These are phyloP conservation scores for Rallus crepitans DNA, from an alignment of 2,797 vertebrate species.

Conservation along the genomic window DNA sequence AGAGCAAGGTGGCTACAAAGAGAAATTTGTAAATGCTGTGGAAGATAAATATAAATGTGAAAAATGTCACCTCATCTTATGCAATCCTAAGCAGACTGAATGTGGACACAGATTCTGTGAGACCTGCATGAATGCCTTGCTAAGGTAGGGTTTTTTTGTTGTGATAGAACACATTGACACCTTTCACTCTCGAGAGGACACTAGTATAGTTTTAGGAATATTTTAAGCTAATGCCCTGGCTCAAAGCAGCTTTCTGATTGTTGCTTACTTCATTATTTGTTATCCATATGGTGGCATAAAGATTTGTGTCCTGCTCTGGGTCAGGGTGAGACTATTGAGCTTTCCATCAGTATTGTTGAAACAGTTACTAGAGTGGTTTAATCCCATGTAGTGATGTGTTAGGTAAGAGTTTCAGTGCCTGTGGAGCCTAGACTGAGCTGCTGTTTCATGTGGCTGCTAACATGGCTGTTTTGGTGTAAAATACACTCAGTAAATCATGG, in stretches of 20 bases:
- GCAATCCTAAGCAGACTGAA: conserved; percentile 93
- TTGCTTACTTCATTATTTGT: not conserved
- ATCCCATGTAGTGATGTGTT: not conserved
- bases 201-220: not conserved
- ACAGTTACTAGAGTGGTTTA: not conserved
- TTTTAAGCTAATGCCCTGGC: not conserved
- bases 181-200: not conserved
- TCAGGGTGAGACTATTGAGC: not conserved
- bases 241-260: not conserved
- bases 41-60: conserved; percentile 98
- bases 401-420: not conserved
- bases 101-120: conserved; percentile 97
- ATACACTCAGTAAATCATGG: not conserved
- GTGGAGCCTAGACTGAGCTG: not conserved
- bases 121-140: conserved; percentile 89
- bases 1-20: conserved; percentile 92
- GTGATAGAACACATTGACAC: not conserved
- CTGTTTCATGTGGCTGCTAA: not conserved
- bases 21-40: conserved; percentile 89
- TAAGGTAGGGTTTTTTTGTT: conserved; percentile 81
- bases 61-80: conserved; percentile 91
- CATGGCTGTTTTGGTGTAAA: not conserved
- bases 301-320: not conserved
- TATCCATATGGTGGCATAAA: not conserved
- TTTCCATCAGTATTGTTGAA: not conserved